These are phyloP conservation scores for Egretta garzetta DNA, from an alignment of 2,113 vertebrate genomes.

Conservation along the genomic window DNA sequence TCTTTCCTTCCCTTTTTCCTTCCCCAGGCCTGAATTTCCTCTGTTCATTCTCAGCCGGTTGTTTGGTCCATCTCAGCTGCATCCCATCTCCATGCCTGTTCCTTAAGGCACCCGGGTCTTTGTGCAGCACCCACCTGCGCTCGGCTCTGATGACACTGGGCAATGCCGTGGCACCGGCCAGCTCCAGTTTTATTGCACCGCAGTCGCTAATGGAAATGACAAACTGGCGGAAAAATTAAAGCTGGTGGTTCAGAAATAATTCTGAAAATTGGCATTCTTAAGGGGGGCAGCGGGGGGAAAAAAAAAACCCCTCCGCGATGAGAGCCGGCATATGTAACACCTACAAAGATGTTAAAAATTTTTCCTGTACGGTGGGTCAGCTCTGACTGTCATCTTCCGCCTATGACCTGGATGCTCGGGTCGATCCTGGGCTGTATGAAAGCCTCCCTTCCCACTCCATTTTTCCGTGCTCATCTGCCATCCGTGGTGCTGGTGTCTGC, in stretches of 20 bases:
- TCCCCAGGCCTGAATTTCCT: not conserved
- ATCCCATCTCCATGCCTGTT: accelerated
- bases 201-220: not conserved
- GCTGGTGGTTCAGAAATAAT: not conserved
- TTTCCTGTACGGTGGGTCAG: accelerated
- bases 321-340: not conserved
- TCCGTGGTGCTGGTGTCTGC: not conserved
- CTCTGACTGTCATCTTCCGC: not conserved
- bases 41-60: not conserved
- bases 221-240: not conserved
- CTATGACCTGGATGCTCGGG: accelerated
- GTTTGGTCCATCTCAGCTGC: not conserved
- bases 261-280: not conserved
- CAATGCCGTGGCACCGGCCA: too few species aligned
- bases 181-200: accelerated
- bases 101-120: not conserved
- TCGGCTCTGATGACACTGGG: accelerated
- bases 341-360: accelerated
- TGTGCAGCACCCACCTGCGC: not conserved
- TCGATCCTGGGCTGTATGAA: accelerated
- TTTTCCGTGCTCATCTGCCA: accelerated
- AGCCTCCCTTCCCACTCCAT: accelerated
- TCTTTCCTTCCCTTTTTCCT: not conserved
- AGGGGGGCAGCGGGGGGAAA: accelerated
- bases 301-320: accelerated